Conservation (phyloP, 2,888 invertebrate genomes). For the Camponotus fellah region DNA sequence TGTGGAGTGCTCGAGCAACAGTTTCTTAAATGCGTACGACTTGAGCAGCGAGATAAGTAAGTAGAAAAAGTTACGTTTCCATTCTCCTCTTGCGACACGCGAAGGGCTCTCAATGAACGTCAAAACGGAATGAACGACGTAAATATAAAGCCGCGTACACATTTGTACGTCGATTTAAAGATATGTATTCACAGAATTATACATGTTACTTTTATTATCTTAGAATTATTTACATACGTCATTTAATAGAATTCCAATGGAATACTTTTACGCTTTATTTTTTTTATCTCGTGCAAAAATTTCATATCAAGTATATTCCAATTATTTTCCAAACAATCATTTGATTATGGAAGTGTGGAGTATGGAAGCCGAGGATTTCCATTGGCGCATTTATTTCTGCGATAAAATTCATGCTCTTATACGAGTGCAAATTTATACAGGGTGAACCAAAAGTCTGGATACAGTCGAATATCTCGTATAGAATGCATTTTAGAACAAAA, state of each 20-base stretch:
- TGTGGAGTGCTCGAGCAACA: conserved; percentile 6
- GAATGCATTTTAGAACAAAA: no score
- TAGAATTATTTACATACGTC: neutral
- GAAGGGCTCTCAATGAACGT: conserved; percentile 44
- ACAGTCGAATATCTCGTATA: no score
- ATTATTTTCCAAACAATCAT: neutral
- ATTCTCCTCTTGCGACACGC: conserved; percentile 24
- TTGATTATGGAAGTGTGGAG: conserved; percentile 1
- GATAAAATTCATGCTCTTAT: neutral
- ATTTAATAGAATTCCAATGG: conserved; percentile 11
- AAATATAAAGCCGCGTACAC: conserved; percentile 11
- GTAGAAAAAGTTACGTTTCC: conserved; percentile 32
- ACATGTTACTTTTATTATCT: conserved; percentile 13
- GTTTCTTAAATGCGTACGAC: conserved; percentile 8
- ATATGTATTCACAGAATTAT: neutral
- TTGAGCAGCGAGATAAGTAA: conserved; percentile 11
- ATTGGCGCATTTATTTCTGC: neutral
- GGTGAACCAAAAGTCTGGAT: no score
- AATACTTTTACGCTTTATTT: neutral
- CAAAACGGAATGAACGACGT: conserved; percentile 21
- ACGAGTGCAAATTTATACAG: neutral
- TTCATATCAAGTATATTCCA: neutral
- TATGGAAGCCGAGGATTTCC: neutral
- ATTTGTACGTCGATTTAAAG: conserved; percentile 10
- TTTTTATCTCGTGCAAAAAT: neutral